phyloP scores from a whole-genome alignment of 2,888 invertebrate genomes.

The Patella pellucida region DNA sequence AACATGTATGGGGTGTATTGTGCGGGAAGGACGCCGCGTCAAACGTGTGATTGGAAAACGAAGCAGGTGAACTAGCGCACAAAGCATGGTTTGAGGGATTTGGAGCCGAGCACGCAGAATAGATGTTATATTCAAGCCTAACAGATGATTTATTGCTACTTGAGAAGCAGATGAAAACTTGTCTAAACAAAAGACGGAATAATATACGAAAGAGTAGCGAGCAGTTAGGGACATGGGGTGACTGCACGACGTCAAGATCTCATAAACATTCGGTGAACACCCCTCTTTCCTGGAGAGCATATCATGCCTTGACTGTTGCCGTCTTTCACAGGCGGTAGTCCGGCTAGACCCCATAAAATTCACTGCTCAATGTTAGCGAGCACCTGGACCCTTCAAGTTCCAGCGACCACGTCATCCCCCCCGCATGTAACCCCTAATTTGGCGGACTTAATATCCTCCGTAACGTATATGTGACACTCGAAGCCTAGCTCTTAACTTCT shows the following conservation, averaged over 20 bases:
- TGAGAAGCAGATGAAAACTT: constrained; percentile 59
- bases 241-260: constrained; percentile 20
- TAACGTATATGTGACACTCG: not conserved
- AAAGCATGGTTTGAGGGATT: constrained; percentile 54
- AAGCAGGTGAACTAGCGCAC: constrained; percentile 60
- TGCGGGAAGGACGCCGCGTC: constrained; percentile 55
- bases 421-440: constrained; percentile 35
- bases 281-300: constrained; percentile 13
- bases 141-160: constrained; percentile 67
- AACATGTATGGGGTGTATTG: constrained; percentile 48
- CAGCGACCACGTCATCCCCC: constrained; percentile 30
- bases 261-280: constrained; percentile 4
- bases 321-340: not conserved
- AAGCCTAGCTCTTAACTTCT: not conserved
- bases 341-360: constrained; percentile 1
- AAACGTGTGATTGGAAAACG: constrained; percentile 43
- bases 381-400: constrained; percentile 46
- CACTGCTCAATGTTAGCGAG: constrained; percentile 35
- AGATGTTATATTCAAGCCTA: constrained; percentile 57
- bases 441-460: constrained; percentile 9
- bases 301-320: constrained; percentile 10
- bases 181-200: constrained; percentile 38
- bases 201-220: constrained; percentile 29
- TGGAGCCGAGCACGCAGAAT: constrained; percentile 59
- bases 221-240: constrained; percentile 19